Evolutionary conservation across 2,113 vertebrate genomes (phyloP).

Genomic region (Otus sunia): DNA sequence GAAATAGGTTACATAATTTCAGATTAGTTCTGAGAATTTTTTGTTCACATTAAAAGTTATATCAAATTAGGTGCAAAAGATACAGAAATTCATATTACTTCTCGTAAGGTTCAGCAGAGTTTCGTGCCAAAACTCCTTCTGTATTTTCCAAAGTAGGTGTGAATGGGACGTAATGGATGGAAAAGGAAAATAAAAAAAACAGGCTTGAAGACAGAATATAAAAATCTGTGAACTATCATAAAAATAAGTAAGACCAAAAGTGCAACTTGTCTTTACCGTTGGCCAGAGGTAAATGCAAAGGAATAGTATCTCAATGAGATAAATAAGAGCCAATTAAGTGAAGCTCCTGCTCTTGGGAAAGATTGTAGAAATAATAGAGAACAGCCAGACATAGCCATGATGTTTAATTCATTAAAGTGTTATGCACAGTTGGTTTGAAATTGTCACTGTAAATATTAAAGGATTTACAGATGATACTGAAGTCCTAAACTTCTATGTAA

Average conservation of each 20-base stretch:
- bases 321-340: not conserved
- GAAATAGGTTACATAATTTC: not conserved
- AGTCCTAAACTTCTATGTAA: not conserved
- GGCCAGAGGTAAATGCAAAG: not conserved
- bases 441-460: not conserved
- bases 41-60: not conserved
- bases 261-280: not conserved
- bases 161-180: not conserved
- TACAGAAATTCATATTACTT: not conserved
- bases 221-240: not conserved
- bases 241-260: not conserved
- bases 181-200: not conserved
- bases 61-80: not conserved
- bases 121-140: not conserved
- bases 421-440: not conserved
- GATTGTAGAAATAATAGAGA: not conserved
- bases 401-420: not conserved
- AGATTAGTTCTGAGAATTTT: not conserved
- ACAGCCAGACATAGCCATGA: not conserved
- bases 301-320: not conserved
- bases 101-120: not conserved
- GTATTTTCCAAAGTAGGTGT: not conserved
- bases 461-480: not conserved
- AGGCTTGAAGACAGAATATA: not conserved
- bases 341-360: not conserved